These are phyloP conservation scores for Mystacides longicornis DNA, from an alignment of 2,888 invertebrate species.

Conservation along the genomic window DNA sequence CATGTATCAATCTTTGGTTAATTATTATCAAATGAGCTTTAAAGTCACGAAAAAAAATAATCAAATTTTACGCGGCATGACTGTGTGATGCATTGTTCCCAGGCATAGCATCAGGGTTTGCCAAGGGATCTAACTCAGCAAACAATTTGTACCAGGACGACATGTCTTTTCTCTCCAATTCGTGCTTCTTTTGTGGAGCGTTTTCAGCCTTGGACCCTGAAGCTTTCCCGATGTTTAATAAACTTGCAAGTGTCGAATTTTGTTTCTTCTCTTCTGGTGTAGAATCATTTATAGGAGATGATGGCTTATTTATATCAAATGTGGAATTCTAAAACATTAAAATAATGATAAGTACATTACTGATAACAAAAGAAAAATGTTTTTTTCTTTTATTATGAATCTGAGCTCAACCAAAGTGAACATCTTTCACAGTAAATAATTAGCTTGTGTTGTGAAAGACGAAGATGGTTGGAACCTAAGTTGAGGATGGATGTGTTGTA, in stretches of 20 bases:
- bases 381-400: no score
- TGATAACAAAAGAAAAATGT: no score
- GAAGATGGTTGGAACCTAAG: no score
- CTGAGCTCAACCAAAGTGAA: no score
- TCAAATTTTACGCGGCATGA: conserved; percentile 43
- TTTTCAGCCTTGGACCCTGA: conserved; percentile 6
- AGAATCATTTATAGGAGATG: background rate
- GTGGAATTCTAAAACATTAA: background rate
- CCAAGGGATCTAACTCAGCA: conserved; percentile 86
- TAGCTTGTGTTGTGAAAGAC: no score
- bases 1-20: no score
- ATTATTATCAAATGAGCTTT: background rate
- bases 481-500: no score
- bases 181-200: conserved; percentile 15
- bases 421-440: no score
- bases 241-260: background rate
- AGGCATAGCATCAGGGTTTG: conserved; percentile 65
- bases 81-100: conserved; percentile 42
- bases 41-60: no score
- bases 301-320: background rate
- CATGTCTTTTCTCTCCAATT: conserved; percentile 39
- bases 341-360: no score
- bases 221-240: conserved; percentile 8
- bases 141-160: conserved; percentile 82
- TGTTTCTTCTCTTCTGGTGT: background rate